phyloP scores from a whole-genome alignment of 23 tunicate species.

The Trididemnum clinides region DNA sequence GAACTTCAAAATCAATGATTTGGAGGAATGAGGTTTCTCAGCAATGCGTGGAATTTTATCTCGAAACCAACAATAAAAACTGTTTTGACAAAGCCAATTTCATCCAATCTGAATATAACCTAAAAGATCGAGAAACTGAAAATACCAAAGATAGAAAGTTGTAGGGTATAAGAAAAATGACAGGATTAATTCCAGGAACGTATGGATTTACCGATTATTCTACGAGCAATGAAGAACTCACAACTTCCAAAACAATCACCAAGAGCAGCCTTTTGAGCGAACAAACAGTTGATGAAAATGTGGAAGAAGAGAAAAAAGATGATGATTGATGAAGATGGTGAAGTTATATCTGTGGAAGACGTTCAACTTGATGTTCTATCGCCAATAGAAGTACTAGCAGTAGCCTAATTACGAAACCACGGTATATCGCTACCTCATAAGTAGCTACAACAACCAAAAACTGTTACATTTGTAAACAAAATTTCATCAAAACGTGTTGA shows the following conservation, averaged over 20 bases:
- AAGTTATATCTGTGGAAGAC: conserved; percentile 6
- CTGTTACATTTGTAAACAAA: too few relatives aligned
- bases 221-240: conserved; percentile 10
- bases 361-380: conserved; percentile 23
- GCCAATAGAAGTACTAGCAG: too few relatives aligned
- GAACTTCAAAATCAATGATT: too few relatives aligned
- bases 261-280: conserved; percentile 20
- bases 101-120: neutral
- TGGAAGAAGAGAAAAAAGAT: neutral
- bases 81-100: conserved; percentile 23
- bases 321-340: neutral
- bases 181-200: conserved; percentile 20
- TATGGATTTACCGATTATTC: conserved; percentile 9
- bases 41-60: neutral
- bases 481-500: too few relatives aligned
- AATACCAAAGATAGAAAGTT: conserved; percentile 2
- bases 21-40: conserved; percentile 17
- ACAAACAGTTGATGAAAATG: conserved; percentile 6
- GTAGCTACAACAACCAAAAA: too few relatives aligned
- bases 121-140: conserved; percentile 12
- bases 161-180: neutral
- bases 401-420: too few relatives aligned
- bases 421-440: too few relatives aligned
- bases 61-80: conserved; percentile 13
- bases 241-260: conserved; percentile 19